Base-by-base conservation (phyloP, 2,113 vertebrate genomes). In the Pseudopodoces humilis region DNA sequence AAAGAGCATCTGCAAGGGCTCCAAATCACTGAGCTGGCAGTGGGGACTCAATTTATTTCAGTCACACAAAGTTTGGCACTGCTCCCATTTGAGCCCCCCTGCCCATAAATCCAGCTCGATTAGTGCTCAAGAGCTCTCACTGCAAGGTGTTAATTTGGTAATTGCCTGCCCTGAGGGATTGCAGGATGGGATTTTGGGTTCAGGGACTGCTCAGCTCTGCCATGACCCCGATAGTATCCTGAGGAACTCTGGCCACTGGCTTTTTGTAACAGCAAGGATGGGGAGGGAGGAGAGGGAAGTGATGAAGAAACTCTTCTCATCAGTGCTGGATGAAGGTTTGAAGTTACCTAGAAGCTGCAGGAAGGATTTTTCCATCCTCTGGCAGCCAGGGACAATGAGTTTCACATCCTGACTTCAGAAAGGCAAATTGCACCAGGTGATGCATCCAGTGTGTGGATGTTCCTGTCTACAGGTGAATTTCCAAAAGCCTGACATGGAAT, bases 111-210 rank as follows among this genome's bases (percentile, higher is more conserved):
- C 37, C 47, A 23, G 18, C 41, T 87, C 19, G 25, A 20, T 35
- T 49, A 46, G 47, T 1, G 6, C 76, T 52, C 52, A 4, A 3
- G 0, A 0, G 2, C 35, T 70, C 43, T 63, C 15, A 0, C 5
- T 10, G 14, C 18, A 10, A 13, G 17, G 50, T 88, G 56, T 7
- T 96, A 78, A 92, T 62, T 83, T 76, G 78, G 22, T 50, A 67
- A 77, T 25, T 63, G 19, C 22, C 18, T 79, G 64, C 19, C 46
- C 39, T 6, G 4, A 27, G 27, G 69, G 52, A 37, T 7, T 63
- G 11, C 4, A 3, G 13, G 55, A 2, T 55, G 52, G 37, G 33
- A 7, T 37, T 94, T 67, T 7, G 72, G 28, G 35, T n/a, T 88
- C 1, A 1, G 47, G 47, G 33, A 75, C 19, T 78, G 27, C 56